Evolutionary conservation across 2,113 vertebrate species (phyloP).

Genomic region (Sisor rabdophorus): DNA sequence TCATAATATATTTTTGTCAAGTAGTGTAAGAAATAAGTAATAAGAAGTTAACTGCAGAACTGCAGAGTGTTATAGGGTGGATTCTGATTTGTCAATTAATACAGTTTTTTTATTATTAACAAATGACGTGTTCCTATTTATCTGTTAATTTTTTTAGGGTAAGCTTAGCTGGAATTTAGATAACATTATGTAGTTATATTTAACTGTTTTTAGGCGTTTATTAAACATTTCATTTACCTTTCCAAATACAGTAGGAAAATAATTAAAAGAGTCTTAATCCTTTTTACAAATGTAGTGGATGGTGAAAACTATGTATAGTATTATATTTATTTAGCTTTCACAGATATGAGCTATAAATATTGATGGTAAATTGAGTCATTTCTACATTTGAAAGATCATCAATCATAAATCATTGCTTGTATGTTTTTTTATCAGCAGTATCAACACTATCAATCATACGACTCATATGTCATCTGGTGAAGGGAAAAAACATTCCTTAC

Average conservation of each 20-base stretch:
- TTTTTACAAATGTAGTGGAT: neutral
- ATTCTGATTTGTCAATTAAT: neutral
- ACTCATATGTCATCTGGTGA: neutral
- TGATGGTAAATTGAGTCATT: neutral
- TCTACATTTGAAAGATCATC: neutral
- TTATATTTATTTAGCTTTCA: neutral
- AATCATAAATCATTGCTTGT: neutral
- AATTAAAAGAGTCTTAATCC: neutral
- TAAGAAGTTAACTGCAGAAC: neutral
- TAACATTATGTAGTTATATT: neutral
- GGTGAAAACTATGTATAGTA: neutral
- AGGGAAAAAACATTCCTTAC: neutral
- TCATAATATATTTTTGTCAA: slow-evolving; percentile 44
- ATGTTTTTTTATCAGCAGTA: neutral
- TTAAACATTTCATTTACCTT: neutral
- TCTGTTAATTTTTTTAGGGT: neutral
- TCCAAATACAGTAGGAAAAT: neutral
- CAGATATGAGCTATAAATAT: no score
- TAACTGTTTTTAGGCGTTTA: neutral
- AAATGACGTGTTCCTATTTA: neutral
- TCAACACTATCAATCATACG: neutral
- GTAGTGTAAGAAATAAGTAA: neutral
- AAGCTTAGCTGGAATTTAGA: neutral
- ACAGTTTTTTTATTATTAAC: neutral
- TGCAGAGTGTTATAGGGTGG: no score